A percentile compares a stretch with the other conserved stretches of the same genome.
These are phyloP conservation scores for Pseudococcus longispinus DNA, from an alignment of 2,888 invertebrate genomes.

Conservation along the genomic window DNA sequence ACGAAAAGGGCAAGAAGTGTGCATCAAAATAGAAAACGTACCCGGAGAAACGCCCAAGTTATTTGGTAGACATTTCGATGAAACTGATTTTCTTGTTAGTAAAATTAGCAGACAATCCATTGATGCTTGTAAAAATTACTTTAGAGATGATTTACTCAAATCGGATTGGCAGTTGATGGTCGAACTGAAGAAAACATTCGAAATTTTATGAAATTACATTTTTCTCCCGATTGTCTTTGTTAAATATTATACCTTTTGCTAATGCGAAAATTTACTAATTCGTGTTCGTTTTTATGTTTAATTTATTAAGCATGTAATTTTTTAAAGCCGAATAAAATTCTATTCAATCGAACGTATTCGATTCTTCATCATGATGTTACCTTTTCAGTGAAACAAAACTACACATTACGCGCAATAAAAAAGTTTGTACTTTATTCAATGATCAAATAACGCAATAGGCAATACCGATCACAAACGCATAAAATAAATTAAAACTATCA, in stretches of 20 bases:
- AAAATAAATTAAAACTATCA: slow-evolving; percentile 49
- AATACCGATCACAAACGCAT: neutral
- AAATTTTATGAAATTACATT: slow-evolving; percentile 78
- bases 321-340: neutral
- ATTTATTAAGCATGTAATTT: slow-evolving; percentile 6
- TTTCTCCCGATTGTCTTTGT: neutral
- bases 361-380: neutral
- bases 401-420: neutral
- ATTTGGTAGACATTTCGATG: slow-evolving; percentile 98
- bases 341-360: neutral
- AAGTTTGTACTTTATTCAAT: slow-evolving; percentile 23
- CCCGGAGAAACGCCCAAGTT: slow-evolving; percentile 99
- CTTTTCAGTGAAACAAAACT: neutral
- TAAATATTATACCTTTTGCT: slow-evolving; percentile 15
- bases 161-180: slow-evolving; percentile 98
- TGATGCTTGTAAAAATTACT: slow-evolving; percentile 98
- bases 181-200: slow-evolving; percentile 95
- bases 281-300: slow-evolving; percentile 37
- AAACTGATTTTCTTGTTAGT: slow-evolving; percentile 92
- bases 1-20: slow-evolving; percentile 92
- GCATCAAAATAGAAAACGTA: slow-evolving; percentile 95
- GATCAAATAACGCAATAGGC: neutral
- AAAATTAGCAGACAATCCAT: slow-evolving; percentile 98
- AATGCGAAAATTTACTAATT: slow-evolving; percentile 20
- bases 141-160: slow-evolving; percentile 95